Evolutionary conservation across 2,888 invertebrate species (phyloP).

Genomic region (Hypsopygia costalis): DNA sequence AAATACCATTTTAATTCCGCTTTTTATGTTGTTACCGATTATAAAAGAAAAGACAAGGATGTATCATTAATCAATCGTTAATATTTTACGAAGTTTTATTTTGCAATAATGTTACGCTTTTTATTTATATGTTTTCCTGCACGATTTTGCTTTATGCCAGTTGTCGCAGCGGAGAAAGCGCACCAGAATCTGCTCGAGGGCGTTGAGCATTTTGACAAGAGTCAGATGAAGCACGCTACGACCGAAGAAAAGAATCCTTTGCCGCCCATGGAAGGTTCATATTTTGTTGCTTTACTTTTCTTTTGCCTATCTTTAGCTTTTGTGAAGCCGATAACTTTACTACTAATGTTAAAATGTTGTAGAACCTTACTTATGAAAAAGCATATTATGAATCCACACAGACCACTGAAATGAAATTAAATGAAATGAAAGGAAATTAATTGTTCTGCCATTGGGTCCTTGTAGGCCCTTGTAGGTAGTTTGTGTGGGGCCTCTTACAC

Average conservation of each 20-base stretch:
- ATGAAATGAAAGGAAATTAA: too few relatives aligned
- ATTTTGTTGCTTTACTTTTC: slow-evolving; percentile 29
- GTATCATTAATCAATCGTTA: too few relatives aligned
- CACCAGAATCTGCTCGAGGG: slow-evolving; percentile 86
- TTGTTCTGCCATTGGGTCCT: too few relatives aligned
- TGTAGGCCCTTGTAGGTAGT: too few relatives aligned
- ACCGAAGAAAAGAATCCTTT: slow-evolving; percentile 88
- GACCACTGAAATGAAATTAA: too few relatives aligned
- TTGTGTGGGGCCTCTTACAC: too few relatives aligned
- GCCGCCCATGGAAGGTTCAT: slow-evolving; percentile 86
- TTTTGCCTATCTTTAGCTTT: slow-evolving; percentile 5
- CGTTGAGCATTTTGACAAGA: slow-evolving; percentile 87
- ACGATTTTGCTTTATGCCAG: slow-evolving; percentile 77
- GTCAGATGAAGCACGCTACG: slow-evolving; percentile 86
- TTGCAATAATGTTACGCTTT: slow-evolving; percentile 18
- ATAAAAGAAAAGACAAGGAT: too few relatives aligned
- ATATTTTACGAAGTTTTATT: too few relatives aligned
- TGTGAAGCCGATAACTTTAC: too few relatives aligned
- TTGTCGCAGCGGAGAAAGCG: slow-evolving; percentile 86
- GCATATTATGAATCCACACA: too few relatives aligned
- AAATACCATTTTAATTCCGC: slow-evolving; percentile 5
- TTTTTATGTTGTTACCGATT: neutral
- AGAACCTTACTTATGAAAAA: too few relatives aligned
- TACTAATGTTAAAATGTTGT: too few relatives aligned
- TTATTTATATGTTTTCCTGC: slow-evolving; percentile 46